Evolutionary conservation across 2,113 vertebrate species (phyloP).

Genomic region (Pteronura brasiliensis): DNA sequence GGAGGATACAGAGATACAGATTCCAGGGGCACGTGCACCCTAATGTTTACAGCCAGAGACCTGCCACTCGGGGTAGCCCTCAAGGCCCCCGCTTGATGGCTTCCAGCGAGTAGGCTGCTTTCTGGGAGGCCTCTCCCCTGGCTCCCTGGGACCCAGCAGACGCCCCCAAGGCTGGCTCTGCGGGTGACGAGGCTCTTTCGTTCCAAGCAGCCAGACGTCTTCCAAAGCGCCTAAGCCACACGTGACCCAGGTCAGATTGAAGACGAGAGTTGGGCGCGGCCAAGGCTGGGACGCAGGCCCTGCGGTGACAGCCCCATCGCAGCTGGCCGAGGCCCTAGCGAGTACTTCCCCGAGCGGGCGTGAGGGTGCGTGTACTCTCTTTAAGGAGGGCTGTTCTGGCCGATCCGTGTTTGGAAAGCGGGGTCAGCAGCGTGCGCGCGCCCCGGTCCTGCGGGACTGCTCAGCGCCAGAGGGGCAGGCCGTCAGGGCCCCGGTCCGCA

Average conservation of each 20-base stretch:
- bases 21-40: too few species aligned
- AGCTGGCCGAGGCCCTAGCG: neutral
- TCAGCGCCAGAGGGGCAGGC: too few species aligned
- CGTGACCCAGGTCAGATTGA: too few species aligned
- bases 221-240: neutral
- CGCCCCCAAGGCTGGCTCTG: neutral
- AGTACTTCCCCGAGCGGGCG: neutral
- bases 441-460: neutral
- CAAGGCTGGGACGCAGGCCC: too few species aligned
- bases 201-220: neutral
- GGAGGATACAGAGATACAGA: too few species aligned
- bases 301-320: neutral
- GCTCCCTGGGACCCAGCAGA: too few species aligned
- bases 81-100: neutral
- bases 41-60: too few species aligned
- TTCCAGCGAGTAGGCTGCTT: neutral
- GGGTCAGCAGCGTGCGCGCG: neutral
- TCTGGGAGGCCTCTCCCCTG: neutral
- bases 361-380: neutral
- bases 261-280: too few species aligned
- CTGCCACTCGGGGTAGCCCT: neutral
- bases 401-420: neutral
- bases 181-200: neutral
- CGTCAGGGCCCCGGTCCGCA: accelerated
- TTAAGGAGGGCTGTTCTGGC: neutral